Evolutionary conservation across 2,797 vertebrate genomes (phyloP).

Genomic region (Podarcis siculus): DNA sequence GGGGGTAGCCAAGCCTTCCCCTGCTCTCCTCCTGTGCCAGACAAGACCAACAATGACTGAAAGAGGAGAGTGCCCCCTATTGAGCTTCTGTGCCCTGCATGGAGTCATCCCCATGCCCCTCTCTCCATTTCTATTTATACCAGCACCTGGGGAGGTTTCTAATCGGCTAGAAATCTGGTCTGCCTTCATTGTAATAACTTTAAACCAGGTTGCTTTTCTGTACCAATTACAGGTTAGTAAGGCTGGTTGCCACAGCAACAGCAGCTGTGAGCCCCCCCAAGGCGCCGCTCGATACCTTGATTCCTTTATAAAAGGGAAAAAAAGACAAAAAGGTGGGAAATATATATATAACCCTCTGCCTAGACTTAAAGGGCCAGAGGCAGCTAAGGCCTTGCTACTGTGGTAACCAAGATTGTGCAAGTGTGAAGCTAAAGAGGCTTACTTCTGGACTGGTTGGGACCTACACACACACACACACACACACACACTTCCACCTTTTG

Average conservation of each 20-base stretch:
- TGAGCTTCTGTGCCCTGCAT: not conserved
- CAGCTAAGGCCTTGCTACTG: constrained; percentile 15
- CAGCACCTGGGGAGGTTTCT: constrained; percentile 44
- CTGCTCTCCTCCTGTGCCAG: not conserved
- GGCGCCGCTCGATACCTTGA: constrained; percentile 39
- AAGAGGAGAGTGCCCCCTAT: not conserved
- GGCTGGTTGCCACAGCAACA: constrained; percentile 49
- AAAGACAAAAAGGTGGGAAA: constrained; percentile 35
- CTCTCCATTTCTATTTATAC: constrained; percentile 42
- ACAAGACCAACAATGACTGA: not conserved
- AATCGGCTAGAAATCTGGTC: constrained; percentile 44
- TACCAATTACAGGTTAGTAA: constrained; percentile 53
- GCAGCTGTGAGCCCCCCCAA: constrained; percentile 35
- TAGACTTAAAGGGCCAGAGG: constrained; percentile 39
- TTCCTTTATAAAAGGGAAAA: constrained; percentile 26
- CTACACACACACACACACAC: not conserved
- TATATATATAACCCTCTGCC: constrained; percentile 25
- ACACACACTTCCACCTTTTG: not conserved
- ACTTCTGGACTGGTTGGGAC: not conserved
- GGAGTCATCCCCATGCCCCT: not conserved
- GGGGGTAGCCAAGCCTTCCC: not conserved
- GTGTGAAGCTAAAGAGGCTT: not conserved
- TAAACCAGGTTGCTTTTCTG: constrained; percentile 53
- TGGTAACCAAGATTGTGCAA: not conserved
- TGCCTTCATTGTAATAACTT: constrained; percentile 54